phyloP scores from a whole-genome alignment of 2,888 invertebrate species.

The Rosalia funebris region DNA sequence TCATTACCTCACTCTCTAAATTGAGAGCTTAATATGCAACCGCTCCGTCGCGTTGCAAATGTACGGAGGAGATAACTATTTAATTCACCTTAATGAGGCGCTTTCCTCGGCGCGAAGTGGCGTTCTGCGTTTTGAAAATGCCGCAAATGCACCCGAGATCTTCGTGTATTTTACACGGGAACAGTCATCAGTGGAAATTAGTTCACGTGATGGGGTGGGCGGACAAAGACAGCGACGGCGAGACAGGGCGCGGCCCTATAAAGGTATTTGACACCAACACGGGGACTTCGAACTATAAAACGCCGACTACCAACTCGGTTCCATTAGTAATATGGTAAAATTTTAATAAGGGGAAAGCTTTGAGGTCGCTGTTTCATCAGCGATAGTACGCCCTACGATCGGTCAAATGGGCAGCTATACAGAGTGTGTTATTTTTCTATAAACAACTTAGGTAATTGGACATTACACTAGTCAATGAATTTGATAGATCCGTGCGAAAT shows the following conservation, averaged over 20 bases:
- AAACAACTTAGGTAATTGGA: too few species aligned
- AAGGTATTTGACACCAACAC: conserved; percentile 32
- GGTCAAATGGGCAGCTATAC: too few species aligned
- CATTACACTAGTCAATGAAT: too few species aligned
- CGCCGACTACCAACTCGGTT: conserved; percentile 2
- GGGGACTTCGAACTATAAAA: conserved; percentile 5
- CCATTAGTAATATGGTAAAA: not conserved
- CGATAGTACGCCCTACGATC: not conserved
- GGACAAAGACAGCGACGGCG: conserved; percentile 30
- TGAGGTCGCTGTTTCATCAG: not conserved
- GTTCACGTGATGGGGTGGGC: conserved; percentile 24
- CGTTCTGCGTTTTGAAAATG: not conserved
- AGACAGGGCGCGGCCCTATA: conserved; percentile 33
- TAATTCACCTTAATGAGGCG: conserved; percentile 11
- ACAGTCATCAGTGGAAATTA: conserved; percentile 20
- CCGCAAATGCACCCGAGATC: conserved; percentile 1
- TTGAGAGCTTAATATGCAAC: too few species aligned
- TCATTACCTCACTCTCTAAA: too few species aligned
- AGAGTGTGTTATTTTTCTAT: too few species aligned
- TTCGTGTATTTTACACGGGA: not conserved
- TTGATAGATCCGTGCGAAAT: too few species aligned
- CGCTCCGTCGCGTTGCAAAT: too few species aligned
- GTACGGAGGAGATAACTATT: too few species aligned
- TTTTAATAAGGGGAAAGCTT: conserved; percentile 10
- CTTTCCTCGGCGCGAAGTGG: not conserved